Evolutionary conservation across 1,140 invertebrate genomes (phyloP), one percentile per base, ranked within the genome.

Genomic region (Zophobas atratus): DNA sequence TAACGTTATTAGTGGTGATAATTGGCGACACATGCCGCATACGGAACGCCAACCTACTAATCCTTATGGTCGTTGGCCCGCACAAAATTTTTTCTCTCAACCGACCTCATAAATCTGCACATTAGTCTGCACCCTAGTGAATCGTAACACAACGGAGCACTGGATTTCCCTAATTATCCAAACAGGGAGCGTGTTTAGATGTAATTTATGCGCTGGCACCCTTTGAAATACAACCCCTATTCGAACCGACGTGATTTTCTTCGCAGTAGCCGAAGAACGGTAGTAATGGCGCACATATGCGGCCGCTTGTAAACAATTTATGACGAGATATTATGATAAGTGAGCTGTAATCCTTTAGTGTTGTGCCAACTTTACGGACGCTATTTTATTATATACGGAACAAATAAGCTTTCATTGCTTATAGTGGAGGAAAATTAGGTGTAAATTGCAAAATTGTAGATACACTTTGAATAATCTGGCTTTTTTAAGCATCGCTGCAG

Each of bases 161-260:
- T 33, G 53, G 53, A 55, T 55, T 55, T 60, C 36, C 6, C 56
- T 60, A 60, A 60, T 60, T 60, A 60, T 60, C 56, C 56, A 60
- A 60, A 60, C 8, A 60, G 56, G 56, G 56, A 60, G 56, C 56
- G 56, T 60, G 56, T 60, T 60, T 60, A 60, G 56, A 35, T 38
- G 56, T 60, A 60, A 60, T 60, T 60, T 60, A 60, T 60, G 35
- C 56, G 36, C 56, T 60, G 56, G 4, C 56, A 39, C 34, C 56
- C 36, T 6, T 36, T 38, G 56, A 60, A 60, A 60, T 60, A 60
- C 36, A 60, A n/a, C 56, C 56, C 56, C 3, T 4, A 8, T 39
- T 60, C 35, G 56, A 35, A 60, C 20, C 20, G 36, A 33, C 56
- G 56, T 35, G 56, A 60, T 60, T 38, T 60, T 60, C 34, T 60